Evolutionary conservation across 2,888 invertebrate genomes (phyloP).

Genomic region (Orthosia cruda): DNA sequence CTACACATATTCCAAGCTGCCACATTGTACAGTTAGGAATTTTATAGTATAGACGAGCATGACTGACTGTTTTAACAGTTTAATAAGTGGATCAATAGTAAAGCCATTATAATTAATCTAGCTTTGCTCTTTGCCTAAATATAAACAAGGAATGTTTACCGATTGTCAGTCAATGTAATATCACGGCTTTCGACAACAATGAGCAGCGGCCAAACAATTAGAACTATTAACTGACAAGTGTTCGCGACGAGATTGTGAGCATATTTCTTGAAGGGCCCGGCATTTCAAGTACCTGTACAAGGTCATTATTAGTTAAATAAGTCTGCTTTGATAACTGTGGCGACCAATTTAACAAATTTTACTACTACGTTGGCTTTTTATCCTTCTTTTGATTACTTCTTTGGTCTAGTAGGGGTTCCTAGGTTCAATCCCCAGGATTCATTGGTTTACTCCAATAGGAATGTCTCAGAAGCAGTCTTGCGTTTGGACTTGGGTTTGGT

Average conservation of each 20-base stretch:
- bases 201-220: background rate
- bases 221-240: background rate
- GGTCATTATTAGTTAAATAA: background rate
- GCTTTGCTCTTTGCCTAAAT: background rate
- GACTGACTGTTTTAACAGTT: background rate
- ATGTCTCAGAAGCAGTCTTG: background rate
- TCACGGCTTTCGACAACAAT: background rate
- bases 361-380: background rate
- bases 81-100: background rate
- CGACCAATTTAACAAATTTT: background rate
- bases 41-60: background rate
- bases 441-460: background rate
- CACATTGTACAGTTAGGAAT: background rate
- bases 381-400: background rate
- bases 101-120: background rate
- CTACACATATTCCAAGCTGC: background rate
- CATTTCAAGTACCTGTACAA: background rate
- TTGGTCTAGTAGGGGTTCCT: background rate
- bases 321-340: background rate
- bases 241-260: background rate
- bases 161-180: background rate
- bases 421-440: no score
- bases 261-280: background rate
- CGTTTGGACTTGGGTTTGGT: no score
- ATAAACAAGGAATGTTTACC: background rate